These are phyloP conservation scores for Polyergus mexicanus DNA, from an alignment of 1,140 invertebrate species.

Conservation along the genomic window DNA sequence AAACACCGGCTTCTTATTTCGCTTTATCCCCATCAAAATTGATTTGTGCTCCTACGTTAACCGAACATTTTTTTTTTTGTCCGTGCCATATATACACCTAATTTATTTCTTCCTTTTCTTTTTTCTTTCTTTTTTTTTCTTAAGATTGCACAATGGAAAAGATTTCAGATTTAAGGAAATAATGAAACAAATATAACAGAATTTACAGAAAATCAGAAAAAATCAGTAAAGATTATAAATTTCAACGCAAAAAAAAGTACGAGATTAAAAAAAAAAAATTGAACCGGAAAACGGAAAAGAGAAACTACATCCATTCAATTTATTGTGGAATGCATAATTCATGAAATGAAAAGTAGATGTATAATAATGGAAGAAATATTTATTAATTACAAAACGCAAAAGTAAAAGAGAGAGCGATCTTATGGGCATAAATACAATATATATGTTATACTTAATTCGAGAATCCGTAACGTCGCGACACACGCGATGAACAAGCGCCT, in stretches of 20 bases:
- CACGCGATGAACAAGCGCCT: not conserved
- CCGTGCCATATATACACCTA: not conserved
- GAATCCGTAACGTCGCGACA: not conserved
- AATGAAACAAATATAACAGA: not conserved
- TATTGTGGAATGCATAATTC: not conserved
- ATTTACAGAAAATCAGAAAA: not conserved
- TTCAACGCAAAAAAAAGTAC: not conserved
- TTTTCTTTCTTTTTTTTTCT: not conserved
- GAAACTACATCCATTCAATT: not conserved
- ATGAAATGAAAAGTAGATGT: not conserved
- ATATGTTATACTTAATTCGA: not conserved
- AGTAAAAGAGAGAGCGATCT: not conserved
- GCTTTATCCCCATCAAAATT: not conserved
- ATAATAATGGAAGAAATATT: constrained; percentile 7
- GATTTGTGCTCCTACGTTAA: not conserved
- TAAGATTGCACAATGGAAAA: not conserved
- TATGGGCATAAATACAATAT: not conserved
- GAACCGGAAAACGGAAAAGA: not conserved
- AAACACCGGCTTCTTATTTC: constrained; percentile 12
- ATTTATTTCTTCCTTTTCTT: not conserved
- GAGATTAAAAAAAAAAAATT: not conserved
- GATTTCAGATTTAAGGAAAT: not conserved
- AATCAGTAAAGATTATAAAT: no score
- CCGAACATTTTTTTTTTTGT: not conserved
- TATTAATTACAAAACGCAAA: constrained; percentile 29